Evolutionary conservation across 2,113 vertebrate species (phyloP).

Genomic region (Chaetodon trifascialis): DNA sequence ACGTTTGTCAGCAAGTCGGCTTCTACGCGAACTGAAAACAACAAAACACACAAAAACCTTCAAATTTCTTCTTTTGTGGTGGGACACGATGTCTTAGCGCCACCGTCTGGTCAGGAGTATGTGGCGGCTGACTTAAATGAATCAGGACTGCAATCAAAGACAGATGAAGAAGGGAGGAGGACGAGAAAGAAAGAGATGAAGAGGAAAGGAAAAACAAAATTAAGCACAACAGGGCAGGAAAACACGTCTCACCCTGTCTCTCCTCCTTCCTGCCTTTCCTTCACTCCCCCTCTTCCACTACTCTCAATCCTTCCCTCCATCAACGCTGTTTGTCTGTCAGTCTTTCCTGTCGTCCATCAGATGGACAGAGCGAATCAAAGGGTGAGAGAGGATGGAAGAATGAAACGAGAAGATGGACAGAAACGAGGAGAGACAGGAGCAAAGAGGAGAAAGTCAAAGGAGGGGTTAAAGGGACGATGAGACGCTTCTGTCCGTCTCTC

Average conservation of each 20-base stretch:
- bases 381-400: background rate
- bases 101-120: constrained; percentile 56
- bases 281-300: background rate
- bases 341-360: no score
- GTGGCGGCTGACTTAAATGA: constrained; percentile 51
- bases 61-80: constrained; percentile 51
- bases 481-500: no score
- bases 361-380: background rate
- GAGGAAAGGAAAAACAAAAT: constrained; percentile 30
- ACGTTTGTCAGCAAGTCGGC: constrained; percentile 39
- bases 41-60: constrained; percentile 36
- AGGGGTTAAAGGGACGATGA: no score
- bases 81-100: constrained; percentile 41
- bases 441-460: background rate
- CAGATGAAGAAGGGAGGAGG: constrained; percentile 45
- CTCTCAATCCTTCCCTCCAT: background rate
- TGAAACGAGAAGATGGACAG: background rate
- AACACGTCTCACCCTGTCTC: background rate
- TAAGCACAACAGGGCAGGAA: constrained; percentile 14
- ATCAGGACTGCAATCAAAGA: constrained; percentile 69
- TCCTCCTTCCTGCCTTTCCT: background rate
- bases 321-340: background rate
- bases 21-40: constrained; percentile 54
- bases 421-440: background rate
- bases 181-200: constrained; percentile 36